Evolutionary conservation across 2,888 invertebrate genomes (phyloP), one percentile per base, ranked within the genome.

Genomic region (Mesoligia furuncula): DNA sequence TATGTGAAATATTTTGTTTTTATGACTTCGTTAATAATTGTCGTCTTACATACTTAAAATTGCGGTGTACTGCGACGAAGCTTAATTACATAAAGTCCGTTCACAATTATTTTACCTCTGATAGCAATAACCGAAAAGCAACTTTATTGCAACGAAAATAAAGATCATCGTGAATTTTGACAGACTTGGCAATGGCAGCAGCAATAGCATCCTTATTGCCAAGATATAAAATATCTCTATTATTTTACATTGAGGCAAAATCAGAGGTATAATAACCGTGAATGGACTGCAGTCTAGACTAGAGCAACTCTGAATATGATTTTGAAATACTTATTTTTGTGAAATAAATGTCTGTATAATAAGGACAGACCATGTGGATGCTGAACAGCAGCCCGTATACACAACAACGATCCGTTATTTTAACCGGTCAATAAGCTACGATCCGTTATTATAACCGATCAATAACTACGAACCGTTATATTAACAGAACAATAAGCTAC

Each of bases 291-390:
- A 69, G 27, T 70, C 36, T 72, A 65, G 85, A 81, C 85, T 81
- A 81, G 81, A 84, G 74, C 66, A 77, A 59, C 77, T 85, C 57
- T 45, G 13, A 36, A 80, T 15, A 68, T 64, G 64, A 4, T 54
- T 73, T 73, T 36, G 7, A 69, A 69, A 74, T 59, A 72, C 24
- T 65, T 54, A 64, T 73, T 70, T 36, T 65, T 64, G 45, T 65
- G 36, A 67, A 70, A 39, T 48, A 62, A 67, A 69, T 7, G 2
- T 65, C 11, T 54, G 11, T 57, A 42, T 31, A 74, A 70, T 77
- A 72, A 75, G 69, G 45, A 62, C 8, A 27, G 31, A 59, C 65
- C n/a, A 68, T 75, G 79, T 85, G 83, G 83, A 79, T 85, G 79
- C 54, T 75, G 6, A 24, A 54, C 42, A 64, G 13, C 27, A 45